Evolutionary conservation across 2,888 invertebrate species (phyloP), one percentile per base, ranked within the genome.

Genomic region (Lamproptera curius): DNA sequence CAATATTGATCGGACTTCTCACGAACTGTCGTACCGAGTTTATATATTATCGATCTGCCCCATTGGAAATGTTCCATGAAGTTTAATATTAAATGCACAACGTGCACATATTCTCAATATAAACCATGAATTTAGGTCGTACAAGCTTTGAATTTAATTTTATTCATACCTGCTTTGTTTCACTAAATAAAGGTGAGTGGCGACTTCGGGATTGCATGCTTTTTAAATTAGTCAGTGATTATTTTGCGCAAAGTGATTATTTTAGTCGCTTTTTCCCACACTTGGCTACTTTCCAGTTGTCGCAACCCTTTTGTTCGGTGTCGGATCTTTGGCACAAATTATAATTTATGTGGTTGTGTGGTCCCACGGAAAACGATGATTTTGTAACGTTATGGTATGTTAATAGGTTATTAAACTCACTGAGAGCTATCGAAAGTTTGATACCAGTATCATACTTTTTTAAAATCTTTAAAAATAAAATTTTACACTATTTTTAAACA

Each of bases 1-100:
- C 62, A 67, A 28, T 73, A 74, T 74, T 72, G 74, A 74, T 74
- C 71, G 61, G 63, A 61, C 61, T 66, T 69, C 65, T 69, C 67
- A 65, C 61, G 53, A 53, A 56, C 42, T 35, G 45, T 41, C 50
- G 39, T 40, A 31, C 26, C 36, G 33, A 16, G 35, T 40, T 35
- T 42, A 42, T 44, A 34, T 45, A 48, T 38, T 51, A 52, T 52
- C 48, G 45, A 52, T 48, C 42, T 42, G 8, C 31, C 42, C 42
- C 31, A 34, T 43, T 51, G 43, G 17, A 14, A 16, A 10, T 16
- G 37, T 38, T 42, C n/a, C 16, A 33, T 33, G 38, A 48, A 42
- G 31, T 42, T 42, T 31, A 8, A 20, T 11, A 37, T 47, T 42
- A 28, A 15, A 5, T 28, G 28, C 9, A 28, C 9, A 28, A 8